These are phyloP conservation scores for Eupsilia transversa DNA, from an alignment of 2,888 invertebrate species.

Conservation along the genomic window DNA sequence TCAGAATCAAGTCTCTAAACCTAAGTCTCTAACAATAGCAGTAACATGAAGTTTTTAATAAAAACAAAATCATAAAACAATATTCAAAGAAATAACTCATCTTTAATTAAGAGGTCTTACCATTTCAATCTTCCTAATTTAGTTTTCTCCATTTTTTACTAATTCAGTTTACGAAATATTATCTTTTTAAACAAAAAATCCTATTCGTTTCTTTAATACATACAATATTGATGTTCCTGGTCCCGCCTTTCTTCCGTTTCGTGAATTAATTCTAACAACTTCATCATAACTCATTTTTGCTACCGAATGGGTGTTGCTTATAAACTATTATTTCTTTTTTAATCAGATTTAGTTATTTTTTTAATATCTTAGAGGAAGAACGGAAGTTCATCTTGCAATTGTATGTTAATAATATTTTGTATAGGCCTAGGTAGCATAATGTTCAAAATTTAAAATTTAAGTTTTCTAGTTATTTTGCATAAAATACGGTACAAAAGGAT, in stretches of 20 bases:
- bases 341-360: slow-evolving; percentile 12
- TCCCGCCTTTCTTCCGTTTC: slow-evolving; percentile 77
- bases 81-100: slow-evolving; percentile 74
- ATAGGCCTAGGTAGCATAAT: too few relatives aligned
- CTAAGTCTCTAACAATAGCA: neutral
- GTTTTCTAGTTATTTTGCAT: too few relatives aligned
- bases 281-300: slow-evolving; percentile 79
- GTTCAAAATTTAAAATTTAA: too few relatives aligned
- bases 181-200: slow-evolving; percentile 62
- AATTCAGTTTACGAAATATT: slow-evolving; percentile 68
- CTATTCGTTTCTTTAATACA: slow-evolving; percentile 69
- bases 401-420: neutral
- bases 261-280: slow-evolving; percentile 79
- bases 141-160: slow-evolving; percentile 70
- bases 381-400: neutral
- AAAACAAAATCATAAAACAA: slow-evolving; percentile 57
- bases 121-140: slow-evolving; percentile 64
- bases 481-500: too few relatives aligned
- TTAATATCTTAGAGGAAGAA: neutral
- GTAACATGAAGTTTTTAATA: neutral
- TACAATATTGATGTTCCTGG: slow-evolving; percentile 73
- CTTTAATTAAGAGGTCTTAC: slow-evolving; percentile 79
- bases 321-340: slow-evolving; percentile 81
- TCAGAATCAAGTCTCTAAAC: neutral
- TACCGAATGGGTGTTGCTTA: slow-evolving; percentile 82